Base-by-base conservation (phyloP, 2,113 vertebrate genomes). In the Callopanchax toddi region DNA sequence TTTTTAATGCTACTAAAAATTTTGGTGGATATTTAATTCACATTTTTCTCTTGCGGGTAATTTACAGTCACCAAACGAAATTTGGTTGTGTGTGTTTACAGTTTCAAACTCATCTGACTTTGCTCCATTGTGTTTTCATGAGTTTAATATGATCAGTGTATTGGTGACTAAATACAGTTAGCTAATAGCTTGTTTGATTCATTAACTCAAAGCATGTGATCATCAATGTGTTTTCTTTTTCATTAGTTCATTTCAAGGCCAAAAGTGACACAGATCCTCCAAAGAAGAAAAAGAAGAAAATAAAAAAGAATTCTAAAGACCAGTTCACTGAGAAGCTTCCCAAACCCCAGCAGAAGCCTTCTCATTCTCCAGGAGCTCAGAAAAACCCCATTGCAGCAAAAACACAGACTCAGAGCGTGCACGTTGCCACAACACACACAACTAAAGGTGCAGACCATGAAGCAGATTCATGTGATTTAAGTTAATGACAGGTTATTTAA, bases 261-360 rank as follows among this genome's bases (percentile, higher is more conserved):
- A 87, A 76, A 53, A 84, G 39, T 42, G 88, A 91, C 7, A 18
- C 42, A 1, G 84, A 67, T 13, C 67, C 84, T 7, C 71, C 81
- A 1, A 88, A 83, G 50, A 96, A 94, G 77, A 97, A 93, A 74
- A 97, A 93, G 51, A 86, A 82, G 70, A 93, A 86, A 50, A 90
- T 83, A 46, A 92, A 90, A 39, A 91, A 87, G 29, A 16, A 39
- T 32, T 17, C 59, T 11, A 85, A 85, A 78, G 87, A 67, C 25
- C 87, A 84, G 29, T 86, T 71, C 1, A 0, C 6, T 0, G 57
- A 1, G 12, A 80, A 42, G 89, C 70, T 11, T 32, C 17, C 37
- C 6, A 86, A 88, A 53, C 50, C 57, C n/a, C 62, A 60, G 17
- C 70, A 63, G 25, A 86, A 75, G 39, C 20, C 74, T 5, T 4